Evolutionary conservation across 2,888 invertebrate genomes (phyloP).

Genomic region (Dasysyrphus albostriatus): DNA sequence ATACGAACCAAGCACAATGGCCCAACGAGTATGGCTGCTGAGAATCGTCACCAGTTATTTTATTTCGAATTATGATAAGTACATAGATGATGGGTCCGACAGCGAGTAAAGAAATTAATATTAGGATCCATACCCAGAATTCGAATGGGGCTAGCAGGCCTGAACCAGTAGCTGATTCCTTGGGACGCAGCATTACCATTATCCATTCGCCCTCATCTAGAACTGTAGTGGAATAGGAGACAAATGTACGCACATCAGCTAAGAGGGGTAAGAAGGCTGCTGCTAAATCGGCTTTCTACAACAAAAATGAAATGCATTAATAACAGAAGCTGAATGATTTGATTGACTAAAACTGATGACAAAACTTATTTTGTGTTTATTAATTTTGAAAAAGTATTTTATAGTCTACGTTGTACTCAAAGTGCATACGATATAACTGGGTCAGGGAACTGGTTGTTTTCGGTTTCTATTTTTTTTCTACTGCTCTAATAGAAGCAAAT

Average conservation of each 20-base stretch:
- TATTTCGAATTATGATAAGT: conserved; percentile 87
- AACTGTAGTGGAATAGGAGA: conserved; percentile 86
- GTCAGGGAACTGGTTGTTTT: too few species aligned
- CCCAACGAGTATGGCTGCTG: conserved; percentile 87
- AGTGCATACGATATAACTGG: too few species aligned
- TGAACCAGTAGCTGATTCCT: conserved; percentile 92
- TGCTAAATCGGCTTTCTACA: conserved; percentile 90
- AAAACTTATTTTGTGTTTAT: too few species aligned
- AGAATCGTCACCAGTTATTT: conserved; percentile 86
- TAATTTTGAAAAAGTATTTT: too few species aligned
- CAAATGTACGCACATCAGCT: conserved; percentile 85
- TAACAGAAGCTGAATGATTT: neutral
- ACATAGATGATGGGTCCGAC: conserved; percentile 92
- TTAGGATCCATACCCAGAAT: conserved; percentile 89
- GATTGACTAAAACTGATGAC: neutral
- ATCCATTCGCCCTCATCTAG: conserved; percentile 91
- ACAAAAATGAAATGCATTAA: conserved; percentile 7
- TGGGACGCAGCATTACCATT: conserved; percentile 91
- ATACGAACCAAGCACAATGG: conserved; percentile 92
- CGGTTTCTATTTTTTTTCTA: too few species aligned
- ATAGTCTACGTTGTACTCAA: too few species aligned
- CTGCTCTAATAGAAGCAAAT: too few species aligned
- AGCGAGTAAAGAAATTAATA: conserved; percentile 88
- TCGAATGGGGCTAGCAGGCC: conserved; percentile 93
- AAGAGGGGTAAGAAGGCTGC: conserved; percentile 91